A percentile compares a stretch with the other conserved stretches of the same genome.
Conservation (phyloP, 23 tunicate genomes). For the Diplosoma virens region DNA sequence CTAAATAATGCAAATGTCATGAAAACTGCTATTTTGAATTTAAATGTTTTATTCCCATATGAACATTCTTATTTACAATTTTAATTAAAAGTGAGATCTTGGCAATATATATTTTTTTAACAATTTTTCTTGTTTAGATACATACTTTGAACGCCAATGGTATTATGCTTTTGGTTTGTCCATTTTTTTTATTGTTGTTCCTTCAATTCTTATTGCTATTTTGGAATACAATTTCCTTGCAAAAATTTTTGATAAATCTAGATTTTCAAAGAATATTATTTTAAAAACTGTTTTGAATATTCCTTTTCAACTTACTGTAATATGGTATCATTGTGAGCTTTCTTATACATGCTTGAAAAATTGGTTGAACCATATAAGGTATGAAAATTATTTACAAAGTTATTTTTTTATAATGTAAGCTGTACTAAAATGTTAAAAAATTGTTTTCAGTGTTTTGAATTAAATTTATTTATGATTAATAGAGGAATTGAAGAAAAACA, state of each 20-base stretch:
- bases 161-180: conserved; percentile 71
- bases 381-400: neutral
- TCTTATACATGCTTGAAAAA: conserved; percentile 47
- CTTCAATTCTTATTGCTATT: conserved; percentile 73
- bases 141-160: conserved; percentile 46
- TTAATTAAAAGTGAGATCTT: too few relatives aligned
- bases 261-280: conserved; percentile 40
- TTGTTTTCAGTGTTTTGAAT: too few relatives aligned
- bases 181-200: conserved; percentile 57
- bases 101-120: too few relatives aligned
- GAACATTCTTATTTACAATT: too few relatives aligned
- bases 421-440: too few relatives aligned
- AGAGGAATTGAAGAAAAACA: conserved; percentile 8
- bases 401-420: neutral
- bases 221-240: conserved; percentile 61
- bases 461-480: neutral
- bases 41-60: too few relatives aligned
- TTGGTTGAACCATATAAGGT: conserved; percentile 72
- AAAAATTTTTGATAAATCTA: conserved; percentile 57
- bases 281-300: conserved; percentile 58
- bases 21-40: too few relatives aligned
- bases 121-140: conserved; percentile 35
- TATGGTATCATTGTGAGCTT: conserved; percentile 82
- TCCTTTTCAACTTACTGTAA: conserved; percentile 84
- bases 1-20: too few relatives aligned